Base-by-base conservation (phyloP, 2,113 vertebrate species). In the Cricetomys ansorgei region DNA sequence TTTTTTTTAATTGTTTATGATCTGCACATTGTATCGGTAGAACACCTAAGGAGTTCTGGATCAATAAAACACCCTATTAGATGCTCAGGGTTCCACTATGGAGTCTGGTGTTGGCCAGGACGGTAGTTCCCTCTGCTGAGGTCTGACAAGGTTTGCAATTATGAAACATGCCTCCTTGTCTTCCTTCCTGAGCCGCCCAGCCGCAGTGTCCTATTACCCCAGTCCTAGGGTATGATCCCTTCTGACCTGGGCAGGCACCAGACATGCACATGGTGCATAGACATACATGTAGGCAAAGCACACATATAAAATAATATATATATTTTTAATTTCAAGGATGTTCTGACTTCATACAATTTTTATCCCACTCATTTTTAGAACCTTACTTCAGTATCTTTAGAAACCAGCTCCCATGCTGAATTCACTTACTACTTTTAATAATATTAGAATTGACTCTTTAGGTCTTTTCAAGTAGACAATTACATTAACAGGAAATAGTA, bases 381-480 rank as follows among this genome's bases (percentile, higher is more conserved):
- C 6, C 40, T 86, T 45, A 40, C 6, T 40, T 92, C 48, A 62
- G 64, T 55, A 93, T 93, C 37, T 84, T 84, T 90, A 27, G 62
- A 72, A 93, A 69, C 8, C 37, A 45, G 11, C 16, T 92, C 92
- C 76, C n/a, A 87, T 79, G 75, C 23, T 84, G 84, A 89, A 93
- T 97, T 97, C 21, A 94, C 75, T 80, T 94, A 72, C 73, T 89
- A 55, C 57, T 96, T 89, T 92, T 92, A 95, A 95, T 53, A 84
- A 7, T 64, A 69, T 94, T 95, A 94, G 48, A 88, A 23, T 89
- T 91, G 79, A 94, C 94, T 95, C 67, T 80, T 12, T 83, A 88
- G 59, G 40, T 88, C 55, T 95, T 92, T 80, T 37, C 21, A 93
- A 62, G 69, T 87, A 93, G 79, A 72, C 11, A 92, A 88, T 80